A percentile compares a stretch with the other conserved stretches of the same genome.
phyloP scores from a whole-genome alignment of 2,113 vertebrate genomes.

The Pluvialis apricaria region DNA sequence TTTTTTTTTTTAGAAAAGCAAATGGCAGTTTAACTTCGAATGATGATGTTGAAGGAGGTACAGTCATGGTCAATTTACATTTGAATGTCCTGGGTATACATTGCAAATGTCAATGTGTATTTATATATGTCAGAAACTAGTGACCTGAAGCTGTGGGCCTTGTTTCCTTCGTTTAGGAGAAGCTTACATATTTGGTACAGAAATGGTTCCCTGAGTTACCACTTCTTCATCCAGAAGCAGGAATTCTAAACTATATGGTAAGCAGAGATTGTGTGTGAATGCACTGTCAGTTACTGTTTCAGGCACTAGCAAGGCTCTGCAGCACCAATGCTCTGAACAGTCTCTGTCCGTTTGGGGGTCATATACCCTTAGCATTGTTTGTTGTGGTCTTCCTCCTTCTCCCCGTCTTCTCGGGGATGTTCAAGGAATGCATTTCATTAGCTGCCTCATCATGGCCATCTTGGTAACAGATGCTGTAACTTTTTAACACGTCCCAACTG shows the following conservation, averaged over 20 bases:
- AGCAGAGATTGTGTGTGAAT: background rate
- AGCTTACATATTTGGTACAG: constrained; percentile 69
- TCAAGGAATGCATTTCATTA: background rate
- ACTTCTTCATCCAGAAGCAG: constrained; percentile 75
- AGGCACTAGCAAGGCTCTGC: background rate
- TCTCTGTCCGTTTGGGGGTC: background rate
- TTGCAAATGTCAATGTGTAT: background rate
- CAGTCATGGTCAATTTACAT: background rate
- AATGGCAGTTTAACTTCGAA: background rate
- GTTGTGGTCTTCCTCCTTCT: background rate
- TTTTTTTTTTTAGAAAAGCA: background rate
- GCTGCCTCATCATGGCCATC: background rate
- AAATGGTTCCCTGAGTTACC: constrained; percentile 80
- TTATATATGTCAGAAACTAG: background rate
- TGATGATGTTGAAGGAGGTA: background rate
- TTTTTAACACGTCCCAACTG: background rate
- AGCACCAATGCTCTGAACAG: no score
- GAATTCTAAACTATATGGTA: constrained; percentile 78
- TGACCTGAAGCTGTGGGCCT: background rate
- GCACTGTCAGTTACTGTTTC: background rate
- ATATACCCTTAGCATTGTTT: background rate
- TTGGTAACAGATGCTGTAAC: background rate
- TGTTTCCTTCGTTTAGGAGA: constrained; percentile 63
- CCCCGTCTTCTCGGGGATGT: background rate
- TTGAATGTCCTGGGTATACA: background rate